Evolutionary conservation across 2,888 invertebrate genomes (phyloP).

Genomic region (Caenorhabditis afra): DNA sequence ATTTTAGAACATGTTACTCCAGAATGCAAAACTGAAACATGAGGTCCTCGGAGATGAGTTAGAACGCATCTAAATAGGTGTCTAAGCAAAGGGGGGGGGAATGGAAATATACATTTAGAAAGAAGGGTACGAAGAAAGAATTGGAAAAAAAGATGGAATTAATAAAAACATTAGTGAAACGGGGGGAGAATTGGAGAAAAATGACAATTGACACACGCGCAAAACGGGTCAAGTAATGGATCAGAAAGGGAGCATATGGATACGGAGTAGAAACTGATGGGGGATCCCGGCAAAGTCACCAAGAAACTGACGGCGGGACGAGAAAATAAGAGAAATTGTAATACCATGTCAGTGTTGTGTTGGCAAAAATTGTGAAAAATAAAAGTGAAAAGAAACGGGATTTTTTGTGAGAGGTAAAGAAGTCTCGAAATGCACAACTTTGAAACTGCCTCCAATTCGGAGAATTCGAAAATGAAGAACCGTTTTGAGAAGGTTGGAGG

Average conservation of each 20-base stretch:
- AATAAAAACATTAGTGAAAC: constrained; percentile 13
- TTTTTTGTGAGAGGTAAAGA: constrained; percentile 28
- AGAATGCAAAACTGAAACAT: constrained; percentile 44
- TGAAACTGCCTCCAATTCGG: constrained; percentile 34
- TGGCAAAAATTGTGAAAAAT: constrained; percentile 33
- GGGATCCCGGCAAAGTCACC: constrained; percentile 36
- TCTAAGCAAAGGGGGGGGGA: constrained; percentile 31
- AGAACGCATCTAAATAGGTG: constrained; percentile 55
- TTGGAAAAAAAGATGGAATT: background rate
- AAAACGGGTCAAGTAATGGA: constrained; percentile 40
- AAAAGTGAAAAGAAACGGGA: constrained; percentile 40
- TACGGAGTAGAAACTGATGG: constrained; percentile 10
- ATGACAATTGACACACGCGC: constrained; percentile 52
- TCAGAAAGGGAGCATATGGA: constrained; percentile 1
- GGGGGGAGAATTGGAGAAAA: constrained; percentile 38
- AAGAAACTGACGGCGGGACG: constrained; percentile 32
- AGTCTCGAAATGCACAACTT: constrained; percentile 34
- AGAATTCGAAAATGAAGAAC: constrained; percentile 36
- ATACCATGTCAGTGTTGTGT: constrained; percentile 44
- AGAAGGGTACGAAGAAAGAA: too few species aligned
- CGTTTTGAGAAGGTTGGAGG: constrained; percentile 29
- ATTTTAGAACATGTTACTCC: constrained; percentile 48
- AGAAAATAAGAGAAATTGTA: constrained; percentile 9
- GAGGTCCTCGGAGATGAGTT: constrained; percentile 52
- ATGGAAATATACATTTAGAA: constrained; percentile 26